Evolutionary conservation across 1,140 invertebrate species (phyloP).

Genomic region (Nomia melanderi): DNA sequence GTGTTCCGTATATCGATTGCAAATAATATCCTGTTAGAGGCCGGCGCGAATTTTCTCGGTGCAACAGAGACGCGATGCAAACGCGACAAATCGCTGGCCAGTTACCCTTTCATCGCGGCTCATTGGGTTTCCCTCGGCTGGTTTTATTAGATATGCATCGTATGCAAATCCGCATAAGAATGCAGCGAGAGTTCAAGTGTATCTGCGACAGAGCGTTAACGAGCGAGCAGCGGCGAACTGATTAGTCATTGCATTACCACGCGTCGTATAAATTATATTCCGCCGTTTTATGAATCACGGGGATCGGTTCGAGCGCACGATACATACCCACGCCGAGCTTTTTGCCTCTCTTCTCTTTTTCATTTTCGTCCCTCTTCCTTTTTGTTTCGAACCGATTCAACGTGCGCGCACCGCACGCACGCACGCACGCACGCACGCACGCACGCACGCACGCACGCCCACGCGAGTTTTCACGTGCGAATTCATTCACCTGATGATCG

Average conservation of each 20-base stretch:
- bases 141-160: conserved; percentile 11
- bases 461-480: neutral
- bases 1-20: no score
- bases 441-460: neutral
- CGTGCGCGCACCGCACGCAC: no score
- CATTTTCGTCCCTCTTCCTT: neutral
- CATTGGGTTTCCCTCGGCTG: neutral
- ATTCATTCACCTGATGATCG: conserved; percentile 8
- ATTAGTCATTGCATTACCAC: conserved; percentile 46
- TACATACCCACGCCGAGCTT: neutral
- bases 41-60: no score
- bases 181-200: conserved; percentile 43
- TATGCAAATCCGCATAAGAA: conserved; percentile 13
- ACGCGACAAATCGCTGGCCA: neutral
- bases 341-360: neutral
- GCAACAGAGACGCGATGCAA: neutral
- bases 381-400: no score
- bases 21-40: no score
- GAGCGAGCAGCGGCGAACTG: neutral
- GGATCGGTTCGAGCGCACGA: neutral
- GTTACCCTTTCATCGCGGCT: neutral
- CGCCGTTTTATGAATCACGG: conserved; percentile 35
- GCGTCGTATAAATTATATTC: conserved; percentile 40
- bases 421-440: no score
- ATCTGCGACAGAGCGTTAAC: conserved; percentile 21